Evolutionary conservation across 2,113 vertebrate species (phyloP).

Genomic region (Neogale vison): DNA sequence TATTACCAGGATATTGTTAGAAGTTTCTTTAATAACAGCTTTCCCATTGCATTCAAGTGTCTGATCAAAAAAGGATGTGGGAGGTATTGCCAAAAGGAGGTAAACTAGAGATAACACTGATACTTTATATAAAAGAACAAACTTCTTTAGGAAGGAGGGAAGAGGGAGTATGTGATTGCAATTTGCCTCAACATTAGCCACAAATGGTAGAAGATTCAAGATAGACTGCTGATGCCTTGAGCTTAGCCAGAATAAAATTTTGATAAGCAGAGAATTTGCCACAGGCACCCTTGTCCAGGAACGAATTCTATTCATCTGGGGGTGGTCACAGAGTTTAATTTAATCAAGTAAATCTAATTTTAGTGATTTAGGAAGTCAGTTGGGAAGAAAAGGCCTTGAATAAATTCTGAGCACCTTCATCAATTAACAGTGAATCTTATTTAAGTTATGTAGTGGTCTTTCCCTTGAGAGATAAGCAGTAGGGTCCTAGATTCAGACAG

Average conservation of each 20-base stretch:
- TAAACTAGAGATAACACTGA: not conserved
- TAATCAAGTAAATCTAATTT: constrained; percentile 42
- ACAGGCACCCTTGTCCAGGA: not conserved
- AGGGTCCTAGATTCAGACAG: not conserved
- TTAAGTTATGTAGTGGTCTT: not conserved
- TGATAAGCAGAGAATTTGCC: not conserved
- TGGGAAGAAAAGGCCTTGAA: not conserved
- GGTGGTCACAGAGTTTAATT: not conserved
- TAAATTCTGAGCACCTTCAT: constrained; percentile 26
- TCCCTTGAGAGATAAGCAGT: not conserved
- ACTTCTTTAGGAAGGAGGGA: not conserved
- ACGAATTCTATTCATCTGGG: not conserved
- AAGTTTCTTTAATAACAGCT: not conserved
- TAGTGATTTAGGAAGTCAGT: not conserved
- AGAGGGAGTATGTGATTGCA: not conserved
- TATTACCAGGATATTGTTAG: not conserved
- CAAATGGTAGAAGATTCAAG: not conserved
- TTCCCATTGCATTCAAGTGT: not conserved
- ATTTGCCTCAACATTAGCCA: not conserved
- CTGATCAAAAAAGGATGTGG: not conserved
- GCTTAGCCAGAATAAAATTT: not conserved
- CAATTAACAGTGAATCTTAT: not conserved
- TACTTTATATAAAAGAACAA: not conserved
- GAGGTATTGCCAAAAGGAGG: not conserved
- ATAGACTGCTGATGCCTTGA: not conserved